Conservation (phyloP, 2,888 invertebrate species). For the Lysandra coridon region DNA sequence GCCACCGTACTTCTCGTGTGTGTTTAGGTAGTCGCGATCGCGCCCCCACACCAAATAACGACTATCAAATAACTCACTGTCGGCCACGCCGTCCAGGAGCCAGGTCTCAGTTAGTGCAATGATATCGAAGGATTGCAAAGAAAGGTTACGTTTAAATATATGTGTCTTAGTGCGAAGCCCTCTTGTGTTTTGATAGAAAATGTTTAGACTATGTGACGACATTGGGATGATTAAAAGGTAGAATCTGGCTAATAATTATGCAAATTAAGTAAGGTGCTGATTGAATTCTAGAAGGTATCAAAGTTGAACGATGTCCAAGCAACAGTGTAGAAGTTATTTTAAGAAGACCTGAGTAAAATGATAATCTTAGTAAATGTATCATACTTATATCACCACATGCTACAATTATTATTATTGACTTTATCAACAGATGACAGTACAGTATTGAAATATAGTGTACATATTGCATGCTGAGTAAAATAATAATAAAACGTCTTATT, state of each 20-base stretch:
- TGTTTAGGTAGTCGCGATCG: conserved; percentile 32
- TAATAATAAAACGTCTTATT: too few relatives aligned
- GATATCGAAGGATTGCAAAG: conserved; percentile 24
- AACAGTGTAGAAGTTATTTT: too few relatives aligned
- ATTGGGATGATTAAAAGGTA: neutral
- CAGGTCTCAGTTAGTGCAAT: conserved; percentile 33
- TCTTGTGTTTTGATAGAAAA: conserved; percentile 23
- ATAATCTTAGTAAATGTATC: too few relatives aligned
- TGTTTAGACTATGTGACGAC: neutral
- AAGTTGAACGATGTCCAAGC: too few relatives aligned
- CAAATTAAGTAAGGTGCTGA: too few relatives aligned
- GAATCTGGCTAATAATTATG: neutral
- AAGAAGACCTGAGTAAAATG: too few relatives aligned
- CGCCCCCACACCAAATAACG: conserved; percentile 32
- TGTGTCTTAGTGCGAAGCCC: conserved; percentile 15
- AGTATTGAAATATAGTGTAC: too few relatives aligned
- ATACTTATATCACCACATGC: too few relatives aligned
- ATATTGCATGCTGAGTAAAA: too few relatives aligned
- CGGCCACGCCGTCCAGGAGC: conserved; percentile 26
- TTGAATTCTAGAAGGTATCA: too few relatives aligned
- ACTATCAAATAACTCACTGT: conserved; percentile 31
- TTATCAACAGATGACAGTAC: too few relatives aligned
- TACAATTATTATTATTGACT: too few relatives aligned
- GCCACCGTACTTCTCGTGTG: conserved; percentile 30
- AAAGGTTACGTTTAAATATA: conserved; percentile 7